Percentiles rank a stretch among this genome's conserved stretches.
Evolutionary conservation across 2,113 vertebrate species (phyloP).

Genomic region (Zosterops hypoxanthus): DNA sequence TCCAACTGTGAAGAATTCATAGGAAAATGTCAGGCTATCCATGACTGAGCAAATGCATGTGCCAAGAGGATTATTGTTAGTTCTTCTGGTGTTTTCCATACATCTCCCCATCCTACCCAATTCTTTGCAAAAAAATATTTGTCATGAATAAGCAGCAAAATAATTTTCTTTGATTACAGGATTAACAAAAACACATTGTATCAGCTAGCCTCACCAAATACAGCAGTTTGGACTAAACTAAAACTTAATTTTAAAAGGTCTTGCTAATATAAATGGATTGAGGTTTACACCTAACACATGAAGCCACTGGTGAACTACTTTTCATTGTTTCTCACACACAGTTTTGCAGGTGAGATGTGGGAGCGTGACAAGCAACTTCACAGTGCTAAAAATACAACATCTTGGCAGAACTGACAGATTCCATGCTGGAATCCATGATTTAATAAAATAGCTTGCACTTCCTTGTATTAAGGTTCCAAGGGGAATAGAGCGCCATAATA

Average conservation of each 20-base stretch:
- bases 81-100: not conserved
- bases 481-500: not conserved
- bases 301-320: not conserved
- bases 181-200: not conserved
- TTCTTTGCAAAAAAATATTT: not conserved
- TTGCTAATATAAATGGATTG: not conserved
- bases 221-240: not conserved
- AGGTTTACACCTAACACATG: not conserved
- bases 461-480: not conserved
- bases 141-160: not conserved
- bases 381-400: not conserved
- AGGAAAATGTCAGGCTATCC: not conserved
- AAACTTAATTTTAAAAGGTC: not conserved
- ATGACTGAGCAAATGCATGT: not conserved
- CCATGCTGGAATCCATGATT: not conserved
- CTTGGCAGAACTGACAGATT: not conserved
- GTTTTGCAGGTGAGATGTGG: slow-evolving; percentile 1
- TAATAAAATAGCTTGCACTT: slow-evolving; percentile 34
- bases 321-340: not conserved
- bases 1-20: not conserved
- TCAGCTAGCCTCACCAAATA: not conserved
- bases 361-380: not conserved
- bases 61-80: not conserved
- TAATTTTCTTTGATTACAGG: not conserved
- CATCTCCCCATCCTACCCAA: fast-evolving